Evolutionary conservation across 2,113 vertebrate species (phyloP), one percentile per base, ranked within the genome.

Genomic region (Tricholaema leucomelas): DNA sequence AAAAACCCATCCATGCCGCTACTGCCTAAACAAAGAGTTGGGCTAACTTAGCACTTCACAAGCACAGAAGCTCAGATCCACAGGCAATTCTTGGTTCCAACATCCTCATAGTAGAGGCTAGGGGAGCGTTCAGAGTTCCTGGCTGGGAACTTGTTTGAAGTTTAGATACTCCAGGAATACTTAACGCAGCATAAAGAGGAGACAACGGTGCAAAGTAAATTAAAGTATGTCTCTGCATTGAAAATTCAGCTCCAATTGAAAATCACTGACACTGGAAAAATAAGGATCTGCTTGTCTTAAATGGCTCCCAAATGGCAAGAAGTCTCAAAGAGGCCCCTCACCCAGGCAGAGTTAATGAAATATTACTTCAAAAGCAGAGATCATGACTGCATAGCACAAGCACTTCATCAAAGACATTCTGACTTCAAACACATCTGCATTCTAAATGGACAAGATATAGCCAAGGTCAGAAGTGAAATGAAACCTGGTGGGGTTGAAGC

Each of bases 181-280:
- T 63, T 63, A 72, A 79, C 35, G 31, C 20, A 87, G 10, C 16
- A 15, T 7, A 25, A 85, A 28, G 40, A 56, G 30, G 36, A 70
- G 40, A 33, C 40, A 80, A 48, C 25, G n/a, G 17, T 12, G 50
- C 64, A 85, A 56, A 91, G 28, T 23, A 80, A 73, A 79, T 76
- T 12, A 54, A 86, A 92, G 15, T 54, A 70, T 77, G 89, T 80
- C 56, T 79, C 74, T 94, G 33, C 90, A 85, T 15, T 92, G 91
- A 80, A 92, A 90, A 92, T 91, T 89, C 91, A 93, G 31, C 52
- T 64, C 69, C 72, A 77, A 55, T 77, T 76, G 85, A 76, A 93
- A 92, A 70, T 59, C 50, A 82, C 6, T 33, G 69, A 67, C 15
- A 54, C 8, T 9, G 35, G 33, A 48, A 44, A 46, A 63, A n/a